Conservation (phyloP, 2,888 invertebrate genomes). For the Thecophora atra region DNA sequence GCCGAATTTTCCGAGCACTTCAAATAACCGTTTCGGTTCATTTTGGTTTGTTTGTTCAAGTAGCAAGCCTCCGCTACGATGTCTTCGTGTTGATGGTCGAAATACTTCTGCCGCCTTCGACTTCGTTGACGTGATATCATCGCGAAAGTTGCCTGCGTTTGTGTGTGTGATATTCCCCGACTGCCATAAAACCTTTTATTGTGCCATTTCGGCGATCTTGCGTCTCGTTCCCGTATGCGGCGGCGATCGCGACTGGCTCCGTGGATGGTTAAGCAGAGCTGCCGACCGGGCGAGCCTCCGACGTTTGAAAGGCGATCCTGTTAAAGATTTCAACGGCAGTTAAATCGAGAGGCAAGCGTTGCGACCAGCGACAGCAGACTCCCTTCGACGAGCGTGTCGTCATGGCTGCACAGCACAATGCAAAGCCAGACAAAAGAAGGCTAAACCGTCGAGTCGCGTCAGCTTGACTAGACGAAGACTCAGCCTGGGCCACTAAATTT, state of each 20-base stretch:
- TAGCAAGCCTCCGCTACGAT: neutral
- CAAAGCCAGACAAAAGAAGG: neutral
- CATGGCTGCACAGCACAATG: neutral
- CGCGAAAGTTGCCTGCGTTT: constrained; percentile 51
- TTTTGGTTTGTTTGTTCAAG: neutral
- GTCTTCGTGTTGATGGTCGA: neutral
- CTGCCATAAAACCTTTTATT: constrained; percentile 46
- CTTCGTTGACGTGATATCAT: neutral
- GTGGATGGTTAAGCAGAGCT: constrained; percentile 30
- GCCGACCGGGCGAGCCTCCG: constrained; percentile 41
- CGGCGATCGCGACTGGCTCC: constrained; percentile 36
- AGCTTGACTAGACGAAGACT: constrained; percentile 43
- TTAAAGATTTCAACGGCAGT: neutral
- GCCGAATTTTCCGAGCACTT: neutral
- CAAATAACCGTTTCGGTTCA: neutral
- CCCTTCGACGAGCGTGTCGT: neutral
- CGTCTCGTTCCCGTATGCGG: constrained; percentile 32
- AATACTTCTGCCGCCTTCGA: constrained; percentile 2
- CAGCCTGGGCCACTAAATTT: constrained; percentile 19
- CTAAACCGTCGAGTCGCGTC: constrained; percentile 40
- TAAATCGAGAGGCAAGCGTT: neutral
- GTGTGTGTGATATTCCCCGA: constrained; percentile 36
- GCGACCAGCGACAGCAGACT: neutral
- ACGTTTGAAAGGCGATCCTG: neutral
- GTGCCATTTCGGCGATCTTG: constrained; percentile 37